phyloP scores from a whole-genome alignment of 2,113 vertebrate species.

The Sprattus sprattus region DNA sequence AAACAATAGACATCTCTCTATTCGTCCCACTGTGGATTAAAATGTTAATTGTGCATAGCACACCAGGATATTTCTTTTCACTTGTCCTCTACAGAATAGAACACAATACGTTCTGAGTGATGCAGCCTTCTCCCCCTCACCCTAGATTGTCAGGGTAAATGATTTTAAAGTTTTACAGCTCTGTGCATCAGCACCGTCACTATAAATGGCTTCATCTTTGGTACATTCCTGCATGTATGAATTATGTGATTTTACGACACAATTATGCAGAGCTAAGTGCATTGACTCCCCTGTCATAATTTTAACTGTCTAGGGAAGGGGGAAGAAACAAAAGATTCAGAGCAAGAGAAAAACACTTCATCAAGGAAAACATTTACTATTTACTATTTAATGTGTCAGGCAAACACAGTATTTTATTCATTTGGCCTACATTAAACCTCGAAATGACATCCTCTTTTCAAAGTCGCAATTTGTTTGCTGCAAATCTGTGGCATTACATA shows the following conservation, averaged over 20 bases:
- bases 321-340: not conserved
- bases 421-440: not conserved
- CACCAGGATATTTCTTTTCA: not conserved
- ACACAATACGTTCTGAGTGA: not conserved
- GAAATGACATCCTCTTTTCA: not conserved
- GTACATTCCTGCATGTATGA: not conserved
- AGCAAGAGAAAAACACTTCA: not conserved
- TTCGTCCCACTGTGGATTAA: not conserved
- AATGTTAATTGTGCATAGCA: not conserved
- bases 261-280: slow-evolving; percentile 3
- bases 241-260: not conserved
- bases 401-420: not conserved
- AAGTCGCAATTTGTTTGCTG: not conserved
- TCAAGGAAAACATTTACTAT: not conserved
- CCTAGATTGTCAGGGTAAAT: not conserved
- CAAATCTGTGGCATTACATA: not conserved
- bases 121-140: not conserved
- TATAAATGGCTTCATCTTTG: not conserved
- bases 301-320: not conserved
- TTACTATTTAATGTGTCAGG: not conserved
- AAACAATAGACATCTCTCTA: not conserved
- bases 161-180: not conserved
- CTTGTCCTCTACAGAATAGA: not conserved
- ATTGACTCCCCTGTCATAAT: not conserved
- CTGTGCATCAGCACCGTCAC: not conserved